These are phyloP conservation scores for Rhinogobius similis DNA, from an alignment of 2,113 vertebrate genomes.

Conservation along the genomic window DNA sequence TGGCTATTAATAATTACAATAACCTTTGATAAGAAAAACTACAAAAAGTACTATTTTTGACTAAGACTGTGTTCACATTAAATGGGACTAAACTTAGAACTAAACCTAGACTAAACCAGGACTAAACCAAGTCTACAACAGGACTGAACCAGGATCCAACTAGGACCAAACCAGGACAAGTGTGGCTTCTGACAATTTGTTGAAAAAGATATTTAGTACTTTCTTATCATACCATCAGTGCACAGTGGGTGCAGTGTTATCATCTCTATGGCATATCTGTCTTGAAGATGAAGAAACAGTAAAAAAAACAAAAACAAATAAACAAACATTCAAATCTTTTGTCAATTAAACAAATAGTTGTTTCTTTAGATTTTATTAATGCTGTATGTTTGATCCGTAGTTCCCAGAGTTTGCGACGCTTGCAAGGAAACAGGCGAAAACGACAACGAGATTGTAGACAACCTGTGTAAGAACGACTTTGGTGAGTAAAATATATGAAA, in stretches of 20 bases:
- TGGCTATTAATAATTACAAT: too few species aligned
- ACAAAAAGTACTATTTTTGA: too few species aligned
- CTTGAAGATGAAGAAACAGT: too few species aligned
- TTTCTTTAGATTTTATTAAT: constrained; percentile 29
- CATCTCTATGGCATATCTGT: not conserved
- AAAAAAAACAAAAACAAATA: too few species aligned
- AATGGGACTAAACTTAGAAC: too few species aligned
- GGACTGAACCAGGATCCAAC: not conserved
- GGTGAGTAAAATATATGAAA: constrained; percentile 80
- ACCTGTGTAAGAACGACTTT: constrained; percentile 97
- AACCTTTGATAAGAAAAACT: too few species aligned
- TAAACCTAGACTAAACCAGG: too few species aligned
- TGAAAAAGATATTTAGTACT: not conserved
- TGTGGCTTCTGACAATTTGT: not conserved
- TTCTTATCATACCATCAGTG: not conserved
- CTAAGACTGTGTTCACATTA: too few species aligned
- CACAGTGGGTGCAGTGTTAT: not conserved
- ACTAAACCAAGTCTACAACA: not conserved
- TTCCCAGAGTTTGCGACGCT: constrained; percentile 92
- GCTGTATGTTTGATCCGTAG: constrained; percentile 59
- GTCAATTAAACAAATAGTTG: too few species aligned
- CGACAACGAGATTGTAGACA: constrained; percentile 97
- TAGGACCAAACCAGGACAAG: not conserved
- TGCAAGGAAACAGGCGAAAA: constrained; percentile 92
- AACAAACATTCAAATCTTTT: too few species aligned